Evolutionary conservation across 2,113 vertebrate species (phyloP), one percentile per base, ranked within the genome.

Genomic region (Rhinichthys klamathensis): DNA sequence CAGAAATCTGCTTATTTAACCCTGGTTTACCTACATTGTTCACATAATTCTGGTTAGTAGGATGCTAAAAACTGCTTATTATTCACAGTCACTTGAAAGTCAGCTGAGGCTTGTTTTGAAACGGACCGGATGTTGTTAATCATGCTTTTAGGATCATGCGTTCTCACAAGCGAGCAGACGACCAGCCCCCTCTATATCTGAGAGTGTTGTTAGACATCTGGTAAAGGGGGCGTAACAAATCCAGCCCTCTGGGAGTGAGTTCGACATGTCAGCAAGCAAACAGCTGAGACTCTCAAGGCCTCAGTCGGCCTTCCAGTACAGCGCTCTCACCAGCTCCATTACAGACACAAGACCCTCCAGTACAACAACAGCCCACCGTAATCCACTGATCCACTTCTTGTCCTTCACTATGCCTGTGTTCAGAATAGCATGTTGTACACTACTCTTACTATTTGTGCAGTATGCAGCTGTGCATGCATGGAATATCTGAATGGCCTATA

Each of bases 261-360:
- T 65, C 41, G 67, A 82, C 80, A 65, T 82, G 76, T 70, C 85
- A n/a, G 84, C 73, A 61, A 58, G 70, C 84, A 83, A 84, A 86
- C 89, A 90, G 87, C 89, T 89, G 88, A 88, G 77, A 61, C 75
- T 61, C 32, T 72, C 58, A 86, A 77, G 82, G 32, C 49, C 70
- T 81, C 58, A 51, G 32, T 76, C 27, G 32, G 21, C 49, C 25
- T 11, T n/a, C 15, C 60, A 18, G 30, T 21, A 21, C 65, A 4
- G 65, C 49, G 18, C 18, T 70, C 49, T 67, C 70, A 86, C 80
- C 85, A 83, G 60, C 81, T 61, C 65, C 80, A 77, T 51, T 70
- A 81, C 80, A 75, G 60, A 5, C 44, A 35, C 15, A 23, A 56
- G 38, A 78, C 49, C n/a, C 63, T 61, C 9, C 44, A 54, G 15